Evolutionary conservation across 2,888 invertebrate species (phyloP), one percentile per base, ranked within the genome.

Genomic region (Eristalinus sepulchralis): DNA sequence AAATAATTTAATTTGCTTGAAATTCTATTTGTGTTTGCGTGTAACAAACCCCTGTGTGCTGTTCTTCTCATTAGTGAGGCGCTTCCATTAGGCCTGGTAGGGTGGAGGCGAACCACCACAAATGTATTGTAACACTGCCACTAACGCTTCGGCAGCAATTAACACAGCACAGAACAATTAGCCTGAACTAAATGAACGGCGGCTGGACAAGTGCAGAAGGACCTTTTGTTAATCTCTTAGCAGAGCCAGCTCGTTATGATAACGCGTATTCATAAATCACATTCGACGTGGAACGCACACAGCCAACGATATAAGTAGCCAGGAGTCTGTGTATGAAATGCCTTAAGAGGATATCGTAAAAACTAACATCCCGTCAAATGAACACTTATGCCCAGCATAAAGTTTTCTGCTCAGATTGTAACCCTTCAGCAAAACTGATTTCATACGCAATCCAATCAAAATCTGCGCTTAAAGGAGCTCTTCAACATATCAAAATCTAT

Each of bases 311-410:
- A 13, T 22, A 17, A 47, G 47, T 47, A 8, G 47, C 47, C 47
- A 47, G 17, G 8, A 1, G 8, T 17, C n/a, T 47, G 47, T 47
- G 17, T 47, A 31, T 59, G n/a, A 47, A 66, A n/a, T 9, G 53
- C 27, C 62, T 55, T 11, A 13, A 47, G 53, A 62, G 68, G 47
- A 68, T 75, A 70, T 79, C 80, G 66, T 83, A 83, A 83, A 79
- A 83, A 75, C 59, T 80, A 83, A 80, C 80, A 75, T 80, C 59
- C 70, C 80, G 80, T 80, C 80, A 83, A 83, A 79, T 83, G 80
- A 80, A 75, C 80, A 75, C 66, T 70, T 75, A 27, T 55, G 60
- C 31, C 63, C 63, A 57, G 62, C 10, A 62, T 77, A 67, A 77
- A 77, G 31, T 34, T 1, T n/a, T 60, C 24, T 47, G 27, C 13